These are phyloP conservation scores for Coendou prehensilis DNA, from an alignment of 2,797 vertebrate species.

Conservation along the genomic window DNA sequence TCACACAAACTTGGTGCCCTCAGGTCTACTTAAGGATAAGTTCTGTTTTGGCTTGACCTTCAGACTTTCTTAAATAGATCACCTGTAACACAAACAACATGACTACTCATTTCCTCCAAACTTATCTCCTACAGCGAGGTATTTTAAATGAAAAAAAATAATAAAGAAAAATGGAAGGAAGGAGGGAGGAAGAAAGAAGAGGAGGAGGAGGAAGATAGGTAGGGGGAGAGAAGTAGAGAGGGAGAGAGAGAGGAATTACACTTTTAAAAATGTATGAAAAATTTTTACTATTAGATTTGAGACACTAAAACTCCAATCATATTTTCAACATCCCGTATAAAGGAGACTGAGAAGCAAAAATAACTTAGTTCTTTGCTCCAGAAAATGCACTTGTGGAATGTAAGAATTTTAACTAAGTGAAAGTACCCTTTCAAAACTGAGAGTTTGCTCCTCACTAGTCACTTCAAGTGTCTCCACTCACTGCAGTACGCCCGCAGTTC, in stretches of 20 bases:
- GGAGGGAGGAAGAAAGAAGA: not conserved
- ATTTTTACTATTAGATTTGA: not conserved
- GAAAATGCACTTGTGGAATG: slow-evolving; percentile 13
- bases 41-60: not conserved
- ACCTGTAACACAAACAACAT: not conserved
- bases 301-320: not conserved
- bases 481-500: not conserved
- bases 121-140: not conserved
- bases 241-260: not conserved
- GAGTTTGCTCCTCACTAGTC: not conserved
- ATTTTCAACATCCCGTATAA: not conserved
- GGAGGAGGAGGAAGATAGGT: accelerated
- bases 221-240: not conserved
- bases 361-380: not conserved
- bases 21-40: not conserved
- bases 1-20: not conserved
- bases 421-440: not conserved
- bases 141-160: not conserved
- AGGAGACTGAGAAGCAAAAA: not conserved
- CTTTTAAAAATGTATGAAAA: not conserved
- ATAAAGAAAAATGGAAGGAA: not conserved
- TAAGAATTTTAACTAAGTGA: slow-evolving; percentile 10
- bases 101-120: not conserved
- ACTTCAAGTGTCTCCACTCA: not conserved
- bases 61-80: not conserved